phyloP scores from a whole-genome alignment of 2,797 vertebrate genomes.

The Percopsis omiscomaycus region DNA sequence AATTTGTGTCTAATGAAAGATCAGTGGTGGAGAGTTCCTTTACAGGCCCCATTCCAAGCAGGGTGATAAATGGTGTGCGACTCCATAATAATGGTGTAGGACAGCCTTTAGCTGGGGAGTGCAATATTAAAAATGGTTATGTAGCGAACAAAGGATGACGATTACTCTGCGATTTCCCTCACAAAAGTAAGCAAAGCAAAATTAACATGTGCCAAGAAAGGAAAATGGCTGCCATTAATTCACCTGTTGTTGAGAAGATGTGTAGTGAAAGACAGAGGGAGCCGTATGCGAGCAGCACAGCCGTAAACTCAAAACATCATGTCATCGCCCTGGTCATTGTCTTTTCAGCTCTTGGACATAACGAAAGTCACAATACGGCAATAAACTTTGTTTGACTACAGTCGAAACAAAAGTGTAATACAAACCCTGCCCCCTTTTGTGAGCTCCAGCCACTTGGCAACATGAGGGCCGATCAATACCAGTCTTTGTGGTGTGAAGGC shows the following conservation, averaged over 20 bases:
- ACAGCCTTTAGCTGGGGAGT: too few relatives aligned
- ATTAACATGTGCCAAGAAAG: background rate
- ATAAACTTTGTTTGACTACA: conserved; percentile 9
- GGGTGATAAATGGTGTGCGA: too few relatives aligned
- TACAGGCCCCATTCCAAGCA: background rate
- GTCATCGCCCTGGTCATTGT: too few relatives aligned
- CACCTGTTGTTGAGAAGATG: background rate
- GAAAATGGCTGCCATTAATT: background rate
- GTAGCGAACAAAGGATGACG: too few relatives aligned
- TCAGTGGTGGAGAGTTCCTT: conserved; percentile 5
- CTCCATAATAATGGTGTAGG: too few relatives aligned
- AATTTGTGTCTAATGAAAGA: conserved; percentile 13
- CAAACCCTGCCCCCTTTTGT: conserved; percentile 12
- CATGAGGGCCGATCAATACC: conserved; percentile 41
- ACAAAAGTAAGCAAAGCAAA: too few relatives aligned
- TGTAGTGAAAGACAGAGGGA: conserved; percentile 4
- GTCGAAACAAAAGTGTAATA: conserved; percentile 21
- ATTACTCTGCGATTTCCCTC: too few relatives aligned
- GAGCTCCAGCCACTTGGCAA: conserved; percentile 45
- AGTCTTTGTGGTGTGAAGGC: conserved; percentile 2
- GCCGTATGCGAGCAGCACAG: background rate
- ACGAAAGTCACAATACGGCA: conserved; percentile 23
- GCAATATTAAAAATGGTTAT: too few relatives aligned
- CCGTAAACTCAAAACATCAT: conserved; percentile 6
- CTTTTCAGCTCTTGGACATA: background rate